Evolutionary conservation across 2,888 invertebrate species (phyloP).

Genomic region (Drosophila affinis): DNA sequence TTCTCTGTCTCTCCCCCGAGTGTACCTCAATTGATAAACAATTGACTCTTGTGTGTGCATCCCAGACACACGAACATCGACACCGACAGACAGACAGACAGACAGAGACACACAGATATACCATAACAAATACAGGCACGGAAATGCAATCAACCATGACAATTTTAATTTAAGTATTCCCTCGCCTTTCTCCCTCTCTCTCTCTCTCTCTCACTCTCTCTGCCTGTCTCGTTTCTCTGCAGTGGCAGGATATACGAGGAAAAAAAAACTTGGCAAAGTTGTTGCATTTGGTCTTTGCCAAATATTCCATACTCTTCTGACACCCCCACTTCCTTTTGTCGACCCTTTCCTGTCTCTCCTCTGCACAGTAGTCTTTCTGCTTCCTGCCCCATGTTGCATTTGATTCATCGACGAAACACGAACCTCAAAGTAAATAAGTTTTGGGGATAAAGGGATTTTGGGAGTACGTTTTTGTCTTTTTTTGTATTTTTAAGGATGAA

Average conservation of each 20-base stretch:
- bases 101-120: neutral
- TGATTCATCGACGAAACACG: constrained; percentile 24
- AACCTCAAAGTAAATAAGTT: constrained; percentile 32
- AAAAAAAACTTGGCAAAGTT: constrained; percentile 43
- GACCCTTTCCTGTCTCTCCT: neutral
- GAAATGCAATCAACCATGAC: constrained; percentile 71
- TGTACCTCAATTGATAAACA: constrained; percentile 67
- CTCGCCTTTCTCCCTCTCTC: neutral
- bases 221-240: neutral
- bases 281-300: constrained; percentile 33
- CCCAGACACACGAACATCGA: neutral
- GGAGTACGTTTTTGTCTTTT: constrained; percentile 15
- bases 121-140: constrained; percentile 15
- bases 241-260: constrained; percentile 8
- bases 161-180: constrained; percentile 42
- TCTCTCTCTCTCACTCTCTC: neutral
- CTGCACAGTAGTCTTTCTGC: neutral
- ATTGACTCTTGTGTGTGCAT: constrained; percentile 64
- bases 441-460: constrained; percentile 19
- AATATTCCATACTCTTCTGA: constrained; percentile 27
- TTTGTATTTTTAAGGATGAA: constrained; percentile 26
- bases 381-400: neutral
- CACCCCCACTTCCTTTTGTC: neutral
- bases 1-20: neutral
- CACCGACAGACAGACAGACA: neutral